phyloP scores from a whole-genome alignment of 2,113 vertebrate genomes.

The Centropus unirufus region DNA sequence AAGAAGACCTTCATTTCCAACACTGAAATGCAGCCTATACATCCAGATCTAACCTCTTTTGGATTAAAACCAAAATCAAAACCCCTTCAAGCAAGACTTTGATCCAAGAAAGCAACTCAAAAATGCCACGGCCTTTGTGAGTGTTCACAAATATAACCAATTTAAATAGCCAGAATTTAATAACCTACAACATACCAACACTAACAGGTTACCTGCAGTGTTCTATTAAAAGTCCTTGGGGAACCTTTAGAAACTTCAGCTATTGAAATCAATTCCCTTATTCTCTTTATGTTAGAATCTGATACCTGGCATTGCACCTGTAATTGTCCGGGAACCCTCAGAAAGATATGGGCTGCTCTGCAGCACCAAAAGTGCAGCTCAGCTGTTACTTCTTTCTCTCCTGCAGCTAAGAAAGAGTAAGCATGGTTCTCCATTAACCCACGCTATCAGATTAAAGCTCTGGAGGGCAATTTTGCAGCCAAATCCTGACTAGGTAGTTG shows the following conservation, averaged over 20 bases:
- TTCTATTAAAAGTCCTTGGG: not conserved
- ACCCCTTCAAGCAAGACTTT: not conserved
- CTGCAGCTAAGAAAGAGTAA: not conserved
- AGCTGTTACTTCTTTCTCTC: not conserved
- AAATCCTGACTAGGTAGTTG: not conserved
- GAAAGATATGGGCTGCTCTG: not conserved
- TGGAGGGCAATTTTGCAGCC: not conserved
- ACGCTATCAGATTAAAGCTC: not conserved
- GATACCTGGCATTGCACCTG: not conserved
- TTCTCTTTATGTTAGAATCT: not conserved
- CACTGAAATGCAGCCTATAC: not conserved
- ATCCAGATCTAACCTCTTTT: not conserved
- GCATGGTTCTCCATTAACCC: not conserved
- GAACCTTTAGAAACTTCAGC: not conserved
- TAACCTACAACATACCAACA: not conserved
- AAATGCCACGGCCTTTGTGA: not conserved
- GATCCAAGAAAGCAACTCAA: not conserved
- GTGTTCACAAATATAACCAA: not conserved
- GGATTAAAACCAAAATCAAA: not conserved
- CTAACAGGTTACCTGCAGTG: not conserved
- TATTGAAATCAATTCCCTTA: not conserved
- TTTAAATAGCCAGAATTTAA: not conserved
- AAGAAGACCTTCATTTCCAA: not conserved
- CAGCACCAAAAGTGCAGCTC: not conserved
- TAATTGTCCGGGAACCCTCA: fast-evolving